Conservation (phyloP, 2,797 vertebrate genomes). For the Cichlasoma orientale region DNA sequence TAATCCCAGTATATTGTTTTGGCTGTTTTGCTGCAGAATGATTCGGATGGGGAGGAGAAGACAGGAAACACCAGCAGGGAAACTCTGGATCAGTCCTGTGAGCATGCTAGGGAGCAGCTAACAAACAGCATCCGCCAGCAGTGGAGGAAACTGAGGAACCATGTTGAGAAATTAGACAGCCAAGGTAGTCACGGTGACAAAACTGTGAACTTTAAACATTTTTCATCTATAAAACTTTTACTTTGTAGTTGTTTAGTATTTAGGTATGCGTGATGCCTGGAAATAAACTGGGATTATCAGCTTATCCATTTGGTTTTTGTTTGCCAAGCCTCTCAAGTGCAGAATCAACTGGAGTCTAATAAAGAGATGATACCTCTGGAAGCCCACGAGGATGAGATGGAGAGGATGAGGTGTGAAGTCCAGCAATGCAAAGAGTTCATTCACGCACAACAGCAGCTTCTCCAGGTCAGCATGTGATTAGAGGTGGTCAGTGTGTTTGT, state of each 20-base stretch:
- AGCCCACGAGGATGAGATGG: slow-evolving; percentile 90
- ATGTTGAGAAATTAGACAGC: slow-evolving; percentile 92
- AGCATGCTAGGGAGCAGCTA: slow-evolving; percentile 91
- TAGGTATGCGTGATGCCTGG: neutral
- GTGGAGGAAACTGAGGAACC: slow-evolving; percentile 94
- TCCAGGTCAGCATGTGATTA: slow-evolving; percentile 83
- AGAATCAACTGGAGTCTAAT: slow-evolving; percentile 75
- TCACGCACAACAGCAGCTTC: slow-evolving; percentile 91
- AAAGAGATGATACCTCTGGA: slow-evolving; percentile 87
- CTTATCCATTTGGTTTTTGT: slow-evolving; percentile 13
- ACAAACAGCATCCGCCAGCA: slow-evolving; percentile 96
- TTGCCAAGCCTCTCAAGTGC: slow-evolving; percentile 83
- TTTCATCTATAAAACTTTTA: neutral
- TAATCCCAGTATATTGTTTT: neutral
- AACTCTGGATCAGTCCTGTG: slow-evolving; percentile 91
- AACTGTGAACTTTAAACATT: neutral
- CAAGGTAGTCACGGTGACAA: slow-evolving; percentile 80
- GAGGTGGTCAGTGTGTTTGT: neutral
- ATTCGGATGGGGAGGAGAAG: slow-evolving; percentile 89
- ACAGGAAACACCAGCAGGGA: slow-evolving; percentile 85
- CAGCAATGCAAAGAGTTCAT: slow-evolving; percentile 97
- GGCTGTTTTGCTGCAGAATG: slow-evolving; percentile 70
- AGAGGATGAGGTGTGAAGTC: slow-evolving; percentile 89
- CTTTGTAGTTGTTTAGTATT: neutral
- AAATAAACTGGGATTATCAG: neutral